Base-by-base conservation (phyloP, 2,888 invertebrate species). In the Cordilura impudica region DNA sequence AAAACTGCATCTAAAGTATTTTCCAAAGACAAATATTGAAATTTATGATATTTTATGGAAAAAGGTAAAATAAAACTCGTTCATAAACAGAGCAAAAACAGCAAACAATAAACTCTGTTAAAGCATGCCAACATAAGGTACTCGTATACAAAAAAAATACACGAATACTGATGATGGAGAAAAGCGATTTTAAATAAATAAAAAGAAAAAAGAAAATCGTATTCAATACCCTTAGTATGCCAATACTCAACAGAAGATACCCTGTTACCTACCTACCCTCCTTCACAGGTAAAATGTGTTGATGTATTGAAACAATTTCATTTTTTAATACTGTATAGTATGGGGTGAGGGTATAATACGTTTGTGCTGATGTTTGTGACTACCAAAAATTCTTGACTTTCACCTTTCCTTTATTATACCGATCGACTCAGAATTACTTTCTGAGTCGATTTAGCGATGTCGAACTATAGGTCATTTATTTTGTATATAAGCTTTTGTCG, bases 11-110 rank as follows among this genome's bases (percentile, higher is more conserved):
- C 19, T 6, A 26, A 26, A 6, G 26, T 26, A 26, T 35, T 35
- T 4, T 49, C 2, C n/a, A 21, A n/a, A n/a, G n/a, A 29, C 56
- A 60, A 60, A 69, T 69, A 69, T 69, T 69, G 23, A 69, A 69
- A 58, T 67, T 67, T 56, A 67, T 67, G 45, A 58, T 69, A 29
- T 53, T 58, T 66, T 54, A 21, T 21, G 58, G 26, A 12, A 23
- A 31, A 35, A 43, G 35, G 47, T 19, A 4, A 31, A 45, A 47
- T 4, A 31, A 54, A 66, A 39, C 18, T 56, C 26, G 7, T 39
- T 26, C 21, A 29, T 23, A 39, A 26, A 66, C n/a, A n/a, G n/a
- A n/a, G n/a, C n/a, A n/a, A n/a, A n/a, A n/a, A n/a, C n/a, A n/a
- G n/a, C 21, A 53, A 53, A 43, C 12, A 23, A 51, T 19, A 63